Percentiles rank a stretch among this genome's conserved stretches.
Evolutionary conservation across 2,113 vertebrate genomes (phyloP).

Genomic region (Heterochromis multidens): DNA sequence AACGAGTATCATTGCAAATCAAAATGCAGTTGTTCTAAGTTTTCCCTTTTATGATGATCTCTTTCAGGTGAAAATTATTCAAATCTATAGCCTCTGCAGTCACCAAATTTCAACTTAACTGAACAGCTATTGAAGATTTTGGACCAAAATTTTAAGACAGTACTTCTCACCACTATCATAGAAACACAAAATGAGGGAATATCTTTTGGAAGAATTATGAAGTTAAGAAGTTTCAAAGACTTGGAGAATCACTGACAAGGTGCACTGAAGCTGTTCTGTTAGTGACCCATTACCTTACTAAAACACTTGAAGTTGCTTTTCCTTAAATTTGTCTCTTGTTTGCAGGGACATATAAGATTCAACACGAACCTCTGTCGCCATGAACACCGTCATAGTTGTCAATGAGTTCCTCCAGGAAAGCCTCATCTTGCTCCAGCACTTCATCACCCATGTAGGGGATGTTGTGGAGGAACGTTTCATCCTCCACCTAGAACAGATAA

Average conservation of each 20-base stretch:
- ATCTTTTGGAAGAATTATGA: background rate
- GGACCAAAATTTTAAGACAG: background rate
- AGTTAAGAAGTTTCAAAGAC: background rate
- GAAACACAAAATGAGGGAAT: background rate
- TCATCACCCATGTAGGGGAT: slow-evolving; percentile 99
- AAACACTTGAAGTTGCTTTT: accelerated
- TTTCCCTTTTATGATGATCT: background rate
- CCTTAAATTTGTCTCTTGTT: background rate
- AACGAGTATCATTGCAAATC: accelerated
- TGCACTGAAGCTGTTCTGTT: background rate
- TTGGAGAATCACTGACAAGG: background rate
- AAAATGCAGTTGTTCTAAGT: background rate
- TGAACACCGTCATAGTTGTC: slow-evolving; percentile 98
- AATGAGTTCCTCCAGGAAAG: slow-evolving; percentile 96
- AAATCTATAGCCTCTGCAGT: background rate
- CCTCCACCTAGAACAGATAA: slow-evolving; percentile 84
- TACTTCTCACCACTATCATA: background rate
- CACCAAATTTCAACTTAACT: background rate
- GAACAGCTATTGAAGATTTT: background rate
- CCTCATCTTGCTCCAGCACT: slow-evolving; percentile 96
- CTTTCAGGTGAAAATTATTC: no score
- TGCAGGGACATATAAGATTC: background rate
- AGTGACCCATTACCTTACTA: background rate
- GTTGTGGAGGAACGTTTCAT: slow-evolving; percentile 96
- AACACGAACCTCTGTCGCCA: slow-evolving; percentile 88